Conservation (phyloP, 2,888 invertebrate species). For the Callyntrura sp. region DNA sequence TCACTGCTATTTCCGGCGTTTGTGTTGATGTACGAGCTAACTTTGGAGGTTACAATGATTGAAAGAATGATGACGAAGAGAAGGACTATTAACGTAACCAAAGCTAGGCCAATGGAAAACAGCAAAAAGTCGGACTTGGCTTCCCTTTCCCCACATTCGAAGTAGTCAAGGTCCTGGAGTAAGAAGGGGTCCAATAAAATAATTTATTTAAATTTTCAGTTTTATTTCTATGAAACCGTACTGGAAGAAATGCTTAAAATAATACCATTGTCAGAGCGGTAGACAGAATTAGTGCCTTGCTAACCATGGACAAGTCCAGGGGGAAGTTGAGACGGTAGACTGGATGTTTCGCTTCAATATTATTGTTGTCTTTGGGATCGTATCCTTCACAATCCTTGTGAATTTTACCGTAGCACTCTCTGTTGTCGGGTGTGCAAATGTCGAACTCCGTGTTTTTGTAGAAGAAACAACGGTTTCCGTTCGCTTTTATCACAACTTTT, state of each 20-base stretch:
- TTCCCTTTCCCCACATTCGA: conserved; percentile 77
- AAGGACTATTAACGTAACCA: conserved; percentile 73
- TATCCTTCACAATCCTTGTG: conserved; percentile 78
- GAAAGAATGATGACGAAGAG: conserved; percentile 77
- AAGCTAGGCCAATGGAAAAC: conserved; percentile 70
- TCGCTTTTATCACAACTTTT: conserved; percentile 77
- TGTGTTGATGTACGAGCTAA: conserved; percentile 63
- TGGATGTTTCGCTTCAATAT: conserved; percentile 71
- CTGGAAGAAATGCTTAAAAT: too few species aligned
- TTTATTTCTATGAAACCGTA: too few species aligned
- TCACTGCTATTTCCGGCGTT: conserved; percentile 52
- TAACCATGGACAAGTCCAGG: conserved; percentile 75
- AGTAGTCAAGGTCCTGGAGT: conserved; percentile 79
- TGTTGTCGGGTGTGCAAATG: conserved; percentile 77
- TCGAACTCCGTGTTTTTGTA: conserved; percentile 79
- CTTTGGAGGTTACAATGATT: conserved; percentile 73
- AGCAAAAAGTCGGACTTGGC: conserved; percentile 78
- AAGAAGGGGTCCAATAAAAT: too few species aligned
- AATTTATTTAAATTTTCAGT: too few species aligned
- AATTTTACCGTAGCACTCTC: conserved; percentile 76
- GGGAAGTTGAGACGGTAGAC: conserved; percentile 78
- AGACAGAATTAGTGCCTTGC: conserved; percentile 78
- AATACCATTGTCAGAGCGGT: conserved; percentile 78
- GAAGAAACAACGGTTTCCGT: conserved; percentile 76
- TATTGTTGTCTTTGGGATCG: conserved; percentile 72